Evolutionary conservation across 2,888 invertebrate species (phyloP).

Genomic region (Orthosia gothica): DNA sequence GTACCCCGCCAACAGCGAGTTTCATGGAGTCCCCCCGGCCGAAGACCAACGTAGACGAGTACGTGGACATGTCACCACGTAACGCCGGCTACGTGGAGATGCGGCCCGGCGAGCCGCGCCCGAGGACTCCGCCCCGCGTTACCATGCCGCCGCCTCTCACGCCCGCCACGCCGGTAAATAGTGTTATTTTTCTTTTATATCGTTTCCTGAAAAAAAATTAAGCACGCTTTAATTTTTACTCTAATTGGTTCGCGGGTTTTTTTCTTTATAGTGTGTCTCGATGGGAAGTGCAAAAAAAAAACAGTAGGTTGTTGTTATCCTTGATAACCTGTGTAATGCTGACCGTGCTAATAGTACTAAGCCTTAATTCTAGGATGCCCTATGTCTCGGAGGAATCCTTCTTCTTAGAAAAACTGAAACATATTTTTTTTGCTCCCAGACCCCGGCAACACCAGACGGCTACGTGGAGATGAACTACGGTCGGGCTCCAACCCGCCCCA

Average conservation of each 20-base stretch:
- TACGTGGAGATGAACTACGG: constrained; percentile 90
- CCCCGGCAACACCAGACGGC: constrained; percentile 74
- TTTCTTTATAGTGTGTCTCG: too few species aligned
- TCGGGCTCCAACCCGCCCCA: constrained; percentile 92
- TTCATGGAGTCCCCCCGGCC: constrained; percentile 73
- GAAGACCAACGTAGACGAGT: constrained; percentile 81
- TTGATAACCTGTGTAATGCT: too few species aligned
- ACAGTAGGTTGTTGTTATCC: too few species aligned
- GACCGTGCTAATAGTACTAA: too few species aligned
- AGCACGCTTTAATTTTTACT: too few species aligned
- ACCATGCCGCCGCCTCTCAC: constrained; percentile 28
- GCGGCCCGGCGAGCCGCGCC: constrained; percentile 83
- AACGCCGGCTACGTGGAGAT: constrained; percentile 92
- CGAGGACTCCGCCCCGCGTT: constrained; percentile 43
- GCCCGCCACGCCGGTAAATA: constrained; percentile 28
- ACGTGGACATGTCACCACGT: constrained; percentile 89
- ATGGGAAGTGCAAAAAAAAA: too few species aligned
- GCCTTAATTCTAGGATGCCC: too few species aligned
- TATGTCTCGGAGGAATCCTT: too few species aligned
- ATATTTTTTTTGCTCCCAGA: too few species aligned
- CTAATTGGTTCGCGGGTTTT: too few species aligned
- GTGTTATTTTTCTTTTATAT: neutral
- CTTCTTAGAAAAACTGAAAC: too few species aligned
- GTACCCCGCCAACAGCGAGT: constrained; percentile 78
- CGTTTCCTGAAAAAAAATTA: too few species aligned